Conservation (phyloP, 2,888 invertebrate species). For the Drosophila yooni region DNA sequence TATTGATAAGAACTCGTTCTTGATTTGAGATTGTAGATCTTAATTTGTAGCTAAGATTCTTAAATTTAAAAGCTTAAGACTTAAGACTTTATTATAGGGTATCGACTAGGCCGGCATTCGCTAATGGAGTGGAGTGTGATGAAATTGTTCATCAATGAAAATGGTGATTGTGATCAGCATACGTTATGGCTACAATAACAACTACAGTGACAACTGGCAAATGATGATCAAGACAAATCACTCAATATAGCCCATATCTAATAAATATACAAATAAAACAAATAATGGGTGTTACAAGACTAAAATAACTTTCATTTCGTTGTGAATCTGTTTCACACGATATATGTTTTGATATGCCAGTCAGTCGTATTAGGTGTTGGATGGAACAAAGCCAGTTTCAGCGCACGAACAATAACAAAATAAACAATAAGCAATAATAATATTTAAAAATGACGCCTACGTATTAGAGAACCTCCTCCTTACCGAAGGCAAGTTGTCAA, state of each 20-base stretch:
- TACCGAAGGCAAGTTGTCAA: slow-evolving; percentile 59
- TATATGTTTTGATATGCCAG: slow-evolving; percentile 1
- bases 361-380: slow-evolving; percentile 11
- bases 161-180: background rate
- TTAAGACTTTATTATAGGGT: slow-evolving; percentile 3
- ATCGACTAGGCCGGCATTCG: background rate
- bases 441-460: slow-evolving; percentile 51
- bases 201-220: background rate
- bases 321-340: background rate
- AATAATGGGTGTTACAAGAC: background rate
- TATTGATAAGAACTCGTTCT: background rate
- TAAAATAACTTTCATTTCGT: background rate
- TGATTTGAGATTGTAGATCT: background rate
- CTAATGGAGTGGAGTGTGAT: background rate
- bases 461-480: slow-evolving; percentile 37
- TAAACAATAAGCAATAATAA: slow-evolving; percentile 35
- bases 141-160: slow-evolving; percentile 4
- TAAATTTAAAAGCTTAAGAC: background rate
- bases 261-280: background rate
- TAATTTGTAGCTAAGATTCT: background rate
- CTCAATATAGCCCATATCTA: background rate
- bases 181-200: slow-evolving; percentile 1
- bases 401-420: slow-evolving; percentile 3
- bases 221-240: background rate
- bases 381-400: slow-evolving; percentile 14